These are phyloP conservation scores for Delia radicum DNA, from an alignment of 1,140 invertebrate species.

Conservation along the genomic window DNA sequence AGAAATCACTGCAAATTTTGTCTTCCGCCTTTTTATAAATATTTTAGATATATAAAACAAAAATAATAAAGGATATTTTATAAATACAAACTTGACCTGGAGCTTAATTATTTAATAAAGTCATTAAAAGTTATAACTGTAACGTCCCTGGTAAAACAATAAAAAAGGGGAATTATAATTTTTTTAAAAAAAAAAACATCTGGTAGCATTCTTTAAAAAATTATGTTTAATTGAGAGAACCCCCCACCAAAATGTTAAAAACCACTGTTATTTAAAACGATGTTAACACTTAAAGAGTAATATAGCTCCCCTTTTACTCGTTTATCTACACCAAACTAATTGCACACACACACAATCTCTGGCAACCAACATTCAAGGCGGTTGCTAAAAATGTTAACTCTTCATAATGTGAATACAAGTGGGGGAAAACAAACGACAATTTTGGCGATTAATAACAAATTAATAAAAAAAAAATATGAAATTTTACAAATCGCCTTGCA, in stretches of 20 bases:
- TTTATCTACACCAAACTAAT: not conserved
- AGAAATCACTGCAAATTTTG: too few relatives aligned
- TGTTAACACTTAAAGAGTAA: not conserved
- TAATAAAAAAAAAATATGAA: not conserved
- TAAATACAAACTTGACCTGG: too few relatives aligned
- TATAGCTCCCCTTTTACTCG: not conserved
- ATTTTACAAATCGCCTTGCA: not conserved
- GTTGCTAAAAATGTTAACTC: slow-evolving; percentile 22
- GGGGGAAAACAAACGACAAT: not conserved
- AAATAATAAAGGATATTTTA: too few relatives aligned
- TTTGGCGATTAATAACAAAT: not conserved
- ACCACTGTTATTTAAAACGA: not conserved
- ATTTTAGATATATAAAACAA: too few relatives aligned
- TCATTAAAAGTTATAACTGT: too few relatives aligned
- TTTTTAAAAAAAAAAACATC: too few relatives aligned
- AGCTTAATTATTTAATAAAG: too few relatives aligned
- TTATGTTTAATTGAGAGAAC: too few relatives aligned
- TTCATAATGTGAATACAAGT: not conserved
- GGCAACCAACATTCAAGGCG: slow-evolving; percentile 10
- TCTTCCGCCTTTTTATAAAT: too few relatives aligned
- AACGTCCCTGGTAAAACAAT: too few relatives aligned
- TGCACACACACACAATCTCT: not conserved
- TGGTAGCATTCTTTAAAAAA: not conserved
- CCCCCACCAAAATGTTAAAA: not conserved
- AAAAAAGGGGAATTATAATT: too few relatives aligned